Evolutionary conservation across 92 coral and sea anemone species (phyloP).

Genomic region (Actinostola sp.): DNA sequence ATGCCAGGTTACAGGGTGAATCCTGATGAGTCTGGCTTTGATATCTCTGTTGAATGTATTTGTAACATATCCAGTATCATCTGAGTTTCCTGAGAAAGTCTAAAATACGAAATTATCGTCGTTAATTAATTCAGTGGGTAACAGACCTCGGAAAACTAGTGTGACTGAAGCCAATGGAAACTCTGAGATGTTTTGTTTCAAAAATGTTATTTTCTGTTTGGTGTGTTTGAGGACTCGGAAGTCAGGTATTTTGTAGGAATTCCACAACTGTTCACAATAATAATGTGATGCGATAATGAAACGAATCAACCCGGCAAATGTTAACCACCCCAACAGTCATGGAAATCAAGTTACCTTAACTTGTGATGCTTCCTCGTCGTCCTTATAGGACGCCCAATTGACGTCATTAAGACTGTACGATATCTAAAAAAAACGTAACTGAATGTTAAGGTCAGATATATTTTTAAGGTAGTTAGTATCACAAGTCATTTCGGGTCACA

Average conservation of each 20-base stretch:
- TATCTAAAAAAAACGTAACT: too few species aligned
- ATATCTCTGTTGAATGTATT: slow-evolving; percentile 20
- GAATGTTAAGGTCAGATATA: too few species aligned
- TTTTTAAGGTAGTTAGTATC: too few species aligned
- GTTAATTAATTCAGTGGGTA: too few species aligned
- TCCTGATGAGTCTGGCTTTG: slow-evolving; percentile 7
- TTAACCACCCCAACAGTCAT: too few species aligned
- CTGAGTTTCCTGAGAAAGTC: slow-evolving; percentile 11
- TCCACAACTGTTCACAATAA: too few species aligned
- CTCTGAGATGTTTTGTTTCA: neutral
- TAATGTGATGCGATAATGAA: too few species aligned
- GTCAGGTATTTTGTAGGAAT: too few species aligned
- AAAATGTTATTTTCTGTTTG: neutral
- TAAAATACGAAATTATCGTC: neutral
- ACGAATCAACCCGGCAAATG: too few species aligned
- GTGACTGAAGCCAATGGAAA: too few species aligned
- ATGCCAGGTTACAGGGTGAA: slow-evolving; percentile 5
- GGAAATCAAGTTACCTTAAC: slow-evolving; percentile 16
- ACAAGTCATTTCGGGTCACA: too few species aligned
- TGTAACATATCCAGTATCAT: slow-evolving; percentile 26
- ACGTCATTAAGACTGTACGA: neutral
- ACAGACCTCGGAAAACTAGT: too few species aligned
- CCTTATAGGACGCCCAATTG: slow-evolving; percentile 11
- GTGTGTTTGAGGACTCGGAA: neutral
- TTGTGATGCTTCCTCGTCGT: slow-evolving; percentile 4